phyloP scores from a whole-genome alignment of 2,113 vertebrate genomes.

The Hyla sarda region DNA sequence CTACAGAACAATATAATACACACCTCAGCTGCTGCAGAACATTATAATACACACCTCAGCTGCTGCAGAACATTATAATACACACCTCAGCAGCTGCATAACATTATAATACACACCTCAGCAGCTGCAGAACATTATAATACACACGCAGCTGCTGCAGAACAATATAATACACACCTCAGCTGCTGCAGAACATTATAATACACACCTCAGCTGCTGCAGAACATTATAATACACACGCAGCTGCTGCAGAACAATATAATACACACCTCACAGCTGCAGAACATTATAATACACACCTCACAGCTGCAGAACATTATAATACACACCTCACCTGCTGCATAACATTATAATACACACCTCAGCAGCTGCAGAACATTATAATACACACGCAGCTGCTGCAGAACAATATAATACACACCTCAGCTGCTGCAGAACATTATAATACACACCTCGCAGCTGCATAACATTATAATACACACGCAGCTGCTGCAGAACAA shows the following conservation, averaged over 20 bases:
- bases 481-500: too few relatives aligned
- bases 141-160: too few relatives aligned
- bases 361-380: background rate
- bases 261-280: background rate
- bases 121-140: background rate
- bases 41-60: background rate
- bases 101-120: background rate
- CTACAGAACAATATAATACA: background rate
- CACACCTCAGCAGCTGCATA: background rate
- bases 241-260: background rate
- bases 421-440: too few relatives aligned
- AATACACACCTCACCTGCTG: background rate
- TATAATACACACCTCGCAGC: too few relatives aligned
- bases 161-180: too few relatives aligned
- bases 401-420: too few relatives aligned
- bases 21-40: too few relatives aligned
- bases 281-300: background rate
- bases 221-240: background rate
- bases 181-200: background rate
- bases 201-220: background rate
- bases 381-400: too few relatives aligned
- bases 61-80: background rate
- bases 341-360: background rate
- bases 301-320: background rate
- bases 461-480: too few relatives aligned